phyloP scores from a whole-genome alignment of 2,888 invertebrate genomes.

The Machimus rusticus region DNA sequence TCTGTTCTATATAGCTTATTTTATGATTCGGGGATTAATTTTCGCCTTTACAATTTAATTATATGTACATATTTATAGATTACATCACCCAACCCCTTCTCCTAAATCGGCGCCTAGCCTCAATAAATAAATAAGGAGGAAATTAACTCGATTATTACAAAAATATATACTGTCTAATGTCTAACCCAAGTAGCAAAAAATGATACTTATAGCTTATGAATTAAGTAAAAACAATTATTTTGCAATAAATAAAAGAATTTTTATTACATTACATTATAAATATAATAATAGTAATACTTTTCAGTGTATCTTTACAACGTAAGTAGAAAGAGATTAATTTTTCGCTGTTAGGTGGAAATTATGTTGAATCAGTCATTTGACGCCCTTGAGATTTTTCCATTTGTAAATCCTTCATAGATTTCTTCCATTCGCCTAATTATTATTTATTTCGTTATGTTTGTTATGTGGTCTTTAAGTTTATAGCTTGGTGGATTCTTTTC shows the following conservation, averaged over 20 bases:
- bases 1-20: too few species aligned
- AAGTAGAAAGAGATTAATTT: conserved; percentile 19
- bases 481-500: background rate
- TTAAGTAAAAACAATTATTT: background rate
- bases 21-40: too few species aligned
- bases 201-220: background rate
- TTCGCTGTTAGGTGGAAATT: conserved; percentile 2
- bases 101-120: too few species aligned
- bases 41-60: too few species aligned
- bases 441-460: background rate
- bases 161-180: too few species aligned
- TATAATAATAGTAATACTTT: conserved; percentile 37
- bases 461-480: background rate
- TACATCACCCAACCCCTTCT: too few species aligned
- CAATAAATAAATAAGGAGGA: too few species aligned
- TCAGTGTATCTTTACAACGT: conserved; percentile 29
- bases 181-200: too few species aligned
- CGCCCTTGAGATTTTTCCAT: background rate
- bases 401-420: background rate
- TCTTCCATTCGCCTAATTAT: background rate
- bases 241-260: conserved; percentile 35
- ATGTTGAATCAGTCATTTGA: conserved; percentile 30
- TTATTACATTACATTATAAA: conserved; percentile 32
- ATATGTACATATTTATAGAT: too few species aligned
- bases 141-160: too few species aligned